Evolutionary conservation across 2,113 vertebrate genomes (phyloP), one percentile per base, ranked within the genome.

Genomic region (Patagioenas fasciata): DNA sequence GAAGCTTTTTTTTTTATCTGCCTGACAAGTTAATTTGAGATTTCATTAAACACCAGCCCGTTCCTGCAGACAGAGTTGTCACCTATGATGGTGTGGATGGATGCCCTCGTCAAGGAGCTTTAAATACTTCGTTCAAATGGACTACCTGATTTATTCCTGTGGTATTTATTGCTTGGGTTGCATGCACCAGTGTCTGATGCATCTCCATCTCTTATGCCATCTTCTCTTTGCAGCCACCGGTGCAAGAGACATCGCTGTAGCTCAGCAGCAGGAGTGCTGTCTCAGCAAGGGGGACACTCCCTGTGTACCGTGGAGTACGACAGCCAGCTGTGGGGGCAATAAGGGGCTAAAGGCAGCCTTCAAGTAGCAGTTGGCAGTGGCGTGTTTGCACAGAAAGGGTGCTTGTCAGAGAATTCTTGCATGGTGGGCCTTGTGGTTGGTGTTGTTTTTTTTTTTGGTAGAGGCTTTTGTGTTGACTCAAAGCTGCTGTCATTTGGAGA

Each of bases 291-390:
- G 57, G 31, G 32, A 32, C 11, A 44, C 13, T 73, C 51, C 15
- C 42, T 0, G 3, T 32, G 65, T 17, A 5, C 64, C 0, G 0
- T 1, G 1, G 57, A 58, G 29, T 54, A 28, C 2, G 0, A 54
- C 20, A 44, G 65, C 17, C 2, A 3, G 47, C 44, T 1, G 2
- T 1, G 3, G 0, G 0, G 24, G 62, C 60, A 15, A 5, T 17
- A 11, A 34, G 7, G 53, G 28, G 40, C 29, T 64, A 66, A 84
- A 47, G 15, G 23, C 48, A 56, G 0, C 54, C 2, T 51, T 38
- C 32, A 73, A 84, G 44, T 50, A 85, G 34, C 4, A 0, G 19
- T 23, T 57, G 32, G 6, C 2, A 5, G 48, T 7, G 15, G 31
- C 0, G 2, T 25, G 25, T 67, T 34, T 61, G 40, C 48, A n/a